A percentile compares a stretch with the other conserved stretches of the same genome.
These are phyloP conservation scores for Listronotus bonariensis DNA, from an alignment of 1,140 invertebrate genomes.

Conservation along the genomic window DNA sequence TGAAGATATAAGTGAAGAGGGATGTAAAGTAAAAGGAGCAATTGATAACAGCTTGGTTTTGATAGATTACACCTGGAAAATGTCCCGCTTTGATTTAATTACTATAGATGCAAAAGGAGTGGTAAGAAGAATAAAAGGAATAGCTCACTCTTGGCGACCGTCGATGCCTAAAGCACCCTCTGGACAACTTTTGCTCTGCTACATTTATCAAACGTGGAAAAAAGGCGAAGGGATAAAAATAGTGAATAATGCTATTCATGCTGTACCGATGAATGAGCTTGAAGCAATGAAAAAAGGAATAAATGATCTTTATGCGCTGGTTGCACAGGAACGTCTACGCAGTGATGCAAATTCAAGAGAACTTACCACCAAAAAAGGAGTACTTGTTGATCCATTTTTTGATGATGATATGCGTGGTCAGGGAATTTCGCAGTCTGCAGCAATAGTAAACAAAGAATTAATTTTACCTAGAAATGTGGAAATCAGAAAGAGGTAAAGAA, in stretches of 20 bases:
- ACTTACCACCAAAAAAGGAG: too few species aligned
- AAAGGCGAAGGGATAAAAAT: neutral
- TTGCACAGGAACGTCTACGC: too few species aligned
- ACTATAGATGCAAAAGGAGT: neutral
- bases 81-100: conserved; percentile 6
- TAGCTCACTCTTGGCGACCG: neutral
- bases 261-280: too few species aligned
- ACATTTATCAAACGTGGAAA: conserved; percentile 1
- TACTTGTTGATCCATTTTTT: too few species aligned
- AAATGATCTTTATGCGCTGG: too few species aligned
- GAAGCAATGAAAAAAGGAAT: too few species aligned
- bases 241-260: neutral
- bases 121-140: neutral
- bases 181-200: neutral
- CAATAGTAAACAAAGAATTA: too few species aligned
- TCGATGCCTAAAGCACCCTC: conserved; percentile 1
- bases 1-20: neutral
- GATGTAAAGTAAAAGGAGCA: neutral
- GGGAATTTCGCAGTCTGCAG: too few species aligned
- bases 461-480: too few species aligned
- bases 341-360: too few species aligned
- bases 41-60: neutral
- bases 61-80: conserved; percentile 1
- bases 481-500: too few species aligned
- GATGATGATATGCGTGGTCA: too few species aligned